phyloP scores from a whole-genome alignment of 2,113 vertebrate genomes.

The Lepisosteus osseus region DNA sequence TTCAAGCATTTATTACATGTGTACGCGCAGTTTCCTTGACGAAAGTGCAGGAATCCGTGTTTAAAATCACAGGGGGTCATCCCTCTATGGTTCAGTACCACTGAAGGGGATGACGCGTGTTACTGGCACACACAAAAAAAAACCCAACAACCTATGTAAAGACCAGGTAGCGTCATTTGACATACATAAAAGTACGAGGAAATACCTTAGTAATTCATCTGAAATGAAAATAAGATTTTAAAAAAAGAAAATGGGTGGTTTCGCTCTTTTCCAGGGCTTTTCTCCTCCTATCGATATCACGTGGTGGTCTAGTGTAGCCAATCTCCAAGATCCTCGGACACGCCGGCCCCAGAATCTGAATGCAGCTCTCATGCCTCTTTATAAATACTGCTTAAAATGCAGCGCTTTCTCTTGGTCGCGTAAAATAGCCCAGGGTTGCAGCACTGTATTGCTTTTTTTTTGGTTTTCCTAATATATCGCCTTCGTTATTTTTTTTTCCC shows the following conservation, averaged over 20 bases:
- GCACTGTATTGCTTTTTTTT: constrained; percentile 58
- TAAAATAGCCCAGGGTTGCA: constrained; percentile 69
- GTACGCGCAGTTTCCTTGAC: too few species aligned
- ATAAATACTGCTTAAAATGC: constrained; percentile 83
- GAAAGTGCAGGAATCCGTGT: too few species aligned
- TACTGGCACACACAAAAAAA: too few species aligned
- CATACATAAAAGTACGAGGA: neutral
- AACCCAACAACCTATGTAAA: neutral
- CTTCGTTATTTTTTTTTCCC: constrained; percentile 27
- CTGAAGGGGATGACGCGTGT: too few species aligned
- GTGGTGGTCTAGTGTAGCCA: constrained; percentile 69
- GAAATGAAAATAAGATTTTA: constrained; percentile 18
- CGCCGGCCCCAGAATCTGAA: constrained; percentile 70
- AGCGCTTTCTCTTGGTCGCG: constrained; percentile 75
- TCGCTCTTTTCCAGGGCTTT: constrained; percentile 15
- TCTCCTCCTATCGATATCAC: constrained; percentile 58
- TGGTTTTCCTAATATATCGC: constrained; percentile 38
- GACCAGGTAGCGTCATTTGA: neutral
- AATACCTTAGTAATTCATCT: neutral
- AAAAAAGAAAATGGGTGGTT: constrained; percentile 24
- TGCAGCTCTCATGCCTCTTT: constrained; percentile 67
- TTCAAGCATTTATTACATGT: too few species aligned
- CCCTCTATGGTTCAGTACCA: too few species aligned
- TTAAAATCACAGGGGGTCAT: too few species aligned
- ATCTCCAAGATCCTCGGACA: constrained; percentile 71